Conservation (phyloP, 1,140 invertebrate genomes). For the Calliopsis andreniformis region DNA sequence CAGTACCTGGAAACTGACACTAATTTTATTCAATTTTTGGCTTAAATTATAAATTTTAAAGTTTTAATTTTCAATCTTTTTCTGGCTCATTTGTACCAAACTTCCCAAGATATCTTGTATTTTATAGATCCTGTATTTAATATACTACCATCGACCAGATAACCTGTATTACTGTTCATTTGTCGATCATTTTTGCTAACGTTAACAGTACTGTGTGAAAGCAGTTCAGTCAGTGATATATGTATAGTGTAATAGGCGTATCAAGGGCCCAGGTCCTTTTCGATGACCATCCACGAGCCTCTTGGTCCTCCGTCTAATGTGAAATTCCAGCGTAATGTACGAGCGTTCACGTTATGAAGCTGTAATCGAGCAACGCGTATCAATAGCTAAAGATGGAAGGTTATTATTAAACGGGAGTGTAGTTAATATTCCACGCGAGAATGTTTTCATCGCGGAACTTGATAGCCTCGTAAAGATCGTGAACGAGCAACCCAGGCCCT, state of each 20-base stretch:
- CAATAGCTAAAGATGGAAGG: constrained; percentile 13
- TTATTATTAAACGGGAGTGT: constrained; percentile 53
- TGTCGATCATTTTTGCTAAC: too few relatives aligned
- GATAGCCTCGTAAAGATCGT: constrained; percentile 72
- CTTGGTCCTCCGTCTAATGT: neutral
- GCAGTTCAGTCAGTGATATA: too few relatives aligned
- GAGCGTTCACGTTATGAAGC: neutral
- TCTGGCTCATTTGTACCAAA: too few relatives aligned
- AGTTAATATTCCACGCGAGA: constrained; percentile 71
- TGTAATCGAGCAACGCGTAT: constrained; percentile 33
- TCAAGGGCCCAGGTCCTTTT: neutral
- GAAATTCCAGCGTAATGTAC: neutral
- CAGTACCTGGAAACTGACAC: too few relatives aligned
- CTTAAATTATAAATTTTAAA: too few relatives aligned
- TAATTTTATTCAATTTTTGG: too few relatives aligned
- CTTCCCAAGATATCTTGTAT: too few relatives aligned
- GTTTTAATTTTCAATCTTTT: too few relatives aligned
- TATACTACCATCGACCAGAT: too few relatives aligned
- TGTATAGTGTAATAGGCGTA: neutral
- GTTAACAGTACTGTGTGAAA: too few relatives aligned
- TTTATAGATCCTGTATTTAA: too few relatives aligned
- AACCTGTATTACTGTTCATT: too few relatives aligned
- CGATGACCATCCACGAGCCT: neutral
- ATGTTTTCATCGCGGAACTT: constrained; percentile 73
- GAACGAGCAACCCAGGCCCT: constrained; percentile 19